Conservation (phyloP, 2,113 vertebrate species). For the Shinisaurus crocodilurus region DNA sequence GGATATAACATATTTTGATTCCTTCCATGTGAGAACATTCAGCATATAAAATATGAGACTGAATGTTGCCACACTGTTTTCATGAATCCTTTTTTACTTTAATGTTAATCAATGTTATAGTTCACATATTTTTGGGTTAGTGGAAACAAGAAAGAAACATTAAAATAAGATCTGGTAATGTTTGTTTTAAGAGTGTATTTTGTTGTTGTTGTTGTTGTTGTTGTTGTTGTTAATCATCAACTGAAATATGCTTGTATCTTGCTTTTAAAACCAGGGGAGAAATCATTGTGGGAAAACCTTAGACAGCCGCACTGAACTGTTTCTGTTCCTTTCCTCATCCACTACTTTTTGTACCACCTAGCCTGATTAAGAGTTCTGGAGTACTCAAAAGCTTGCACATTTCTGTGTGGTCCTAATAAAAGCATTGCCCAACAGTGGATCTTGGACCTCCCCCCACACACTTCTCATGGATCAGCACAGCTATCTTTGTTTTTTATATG, state of each 20-base stretch:
- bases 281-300: constrained; percentile 52
- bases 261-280: constrained; percentile 44
- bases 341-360: too few species aligned
- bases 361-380: too few species aligned
- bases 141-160: background rate
- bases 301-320: background rate
- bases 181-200: background rate
- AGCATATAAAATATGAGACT: background rate
- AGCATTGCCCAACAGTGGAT: too few species aligned
- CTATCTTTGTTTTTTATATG: too few species aligned
- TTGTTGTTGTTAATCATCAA: background rate
- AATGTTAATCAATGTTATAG: background rate
- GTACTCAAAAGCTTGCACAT: too few species aligned
- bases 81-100: background rate
- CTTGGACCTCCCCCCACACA: too few species aligned
- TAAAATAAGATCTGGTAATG: background rate
- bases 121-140: background rate
- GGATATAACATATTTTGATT: background rate
- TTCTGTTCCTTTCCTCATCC: too few species aligned
- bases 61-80: background rate
- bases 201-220: too few species aligned
- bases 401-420: too few species aligned
- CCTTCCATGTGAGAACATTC: background rate
- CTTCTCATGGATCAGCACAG: too few species aligned
- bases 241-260: constrained; percentile 25